Evolutionary conservation across 2,113 vertebrate species (phyloP).

Genomic region (Thryonomys swinderianus): DNA sequence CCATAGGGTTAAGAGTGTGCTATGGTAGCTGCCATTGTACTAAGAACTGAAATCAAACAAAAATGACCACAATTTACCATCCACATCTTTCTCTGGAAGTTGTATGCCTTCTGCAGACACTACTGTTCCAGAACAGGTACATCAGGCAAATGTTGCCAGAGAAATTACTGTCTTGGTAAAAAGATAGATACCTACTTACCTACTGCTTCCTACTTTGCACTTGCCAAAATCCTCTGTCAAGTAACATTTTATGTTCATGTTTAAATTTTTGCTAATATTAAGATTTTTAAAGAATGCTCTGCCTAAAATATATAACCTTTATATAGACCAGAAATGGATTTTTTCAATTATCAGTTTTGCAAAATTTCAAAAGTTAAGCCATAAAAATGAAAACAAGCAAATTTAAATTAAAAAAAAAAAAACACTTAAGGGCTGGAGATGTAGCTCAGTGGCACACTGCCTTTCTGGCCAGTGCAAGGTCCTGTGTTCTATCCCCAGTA

Average conservation of each 20-base stretch:
- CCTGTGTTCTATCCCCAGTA: too few relatives aligned
- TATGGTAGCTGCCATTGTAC: not conserved
- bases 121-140: not conserved
- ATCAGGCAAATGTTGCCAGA: not conserved
- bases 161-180: too few relatives aligned
- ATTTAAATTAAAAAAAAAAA: too few relatives aligned
- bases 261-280: not conserved
- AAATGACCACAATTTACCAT: not conserved
- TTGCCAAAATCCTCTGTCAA: not conserved
- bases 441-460: too few relatives aligned
- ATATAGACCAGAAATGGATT: not conserved
- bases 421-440: too few relatives aligned
- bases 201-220: not conserved
- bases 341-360: constrained; percentile 1
- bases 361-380: constrained; percentile 35
- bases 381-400: not conserved
- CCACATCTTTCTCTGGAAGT: not conserved
- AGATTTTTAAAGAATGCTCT: not conserved
- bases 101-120: not conserved
- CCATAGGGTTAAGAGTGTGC: too few relatives aligned
- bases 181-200: not conserved
- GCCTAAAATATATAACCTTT: constrained; percentile 11
- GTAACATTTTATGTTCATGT: not conserved
- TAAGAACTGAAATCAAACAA: not conserved
- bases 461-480: too few relatives aligned